These are phyloP conservation scores for Pachliopta kotzebuea DNA, from an alignment of 2,888 invertebrate genomes.

Conservation along the genomic window DNA sequence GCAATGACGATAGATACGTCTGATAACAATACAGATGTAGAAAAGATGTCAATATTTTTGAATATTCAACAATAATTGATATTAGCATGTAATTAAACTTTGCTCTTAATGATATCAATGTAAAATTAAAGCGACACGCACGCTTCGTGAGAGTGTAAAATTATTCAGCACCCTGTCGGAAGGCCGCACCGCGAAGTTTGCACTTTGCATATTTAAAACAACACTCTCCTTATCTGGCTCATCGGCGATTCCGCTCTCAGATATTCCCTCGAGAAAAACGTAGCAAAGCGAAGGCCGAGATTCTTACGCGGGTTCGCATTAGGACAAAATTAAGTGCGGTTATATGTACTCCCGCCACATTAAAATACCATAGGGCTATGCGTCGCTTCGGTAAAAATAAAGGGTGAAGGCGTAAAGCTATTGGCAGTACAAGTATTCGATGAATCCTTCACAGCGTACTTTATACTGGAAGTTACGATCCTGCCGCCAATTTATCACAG, in stretches of 20 bases:
- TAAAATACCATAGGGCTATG: slow-evolving; percentile 72
- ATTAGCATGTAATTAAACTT: slow-evolving; percentile 49
- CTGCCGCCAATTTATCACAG: slow-evolving; percentile 50
- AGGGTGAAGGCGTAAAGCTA: slow-evolving; percentile 48
- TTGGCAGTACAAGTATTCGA: slow-evolving; percentile 68
- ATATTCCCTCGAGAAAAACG: slow-evolving; percentile 67
- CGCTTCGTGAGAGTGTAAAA: slow-evolving; percentile 77
- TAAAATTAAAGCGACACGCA: slow-evolving; percentile 70
- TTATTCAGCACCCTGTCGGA: slow-evolving; percentile 75
- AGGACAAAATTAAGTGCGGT: slow-evolving; percentile 79
- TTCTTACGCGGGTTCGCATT: slow-evolving; percentile 67
- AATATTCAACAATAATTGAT: slow-evolving; percentile 14
- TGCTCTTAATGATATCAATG: slow-evolving; percentile 55
- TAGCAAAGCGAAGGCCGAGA: slow-evolving; percentile 54
- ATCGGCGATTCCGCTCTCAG: slow-evolving; percentile 72
- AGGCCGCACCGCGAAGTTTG: slow-evolving; percentile 67
- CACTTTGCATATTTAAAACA: slow-evolving; percentile 78
- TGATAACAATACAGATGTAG: no score
- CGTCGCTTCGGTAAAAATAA: slow-evolving; percentile 60
- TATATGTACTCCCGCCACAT: slow-evolving; percentile 75
- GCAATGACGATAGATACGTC: no score
- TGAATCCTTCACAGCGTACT: slow-evolving; percentile 53
- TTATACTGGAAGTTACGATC: slow-evolving; percentile 46
- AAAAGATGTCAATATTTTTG: background rate
- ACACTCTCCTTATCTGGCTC: slow-evolving; percentile 72